Percentiles rank a stretch among this genome's conserved stretches.
These are phyloP conservation scores for Neostethus bicornis DNA, from an alignment of 2,797 vertebrate species.

Conservation along the genomic window DNA sequence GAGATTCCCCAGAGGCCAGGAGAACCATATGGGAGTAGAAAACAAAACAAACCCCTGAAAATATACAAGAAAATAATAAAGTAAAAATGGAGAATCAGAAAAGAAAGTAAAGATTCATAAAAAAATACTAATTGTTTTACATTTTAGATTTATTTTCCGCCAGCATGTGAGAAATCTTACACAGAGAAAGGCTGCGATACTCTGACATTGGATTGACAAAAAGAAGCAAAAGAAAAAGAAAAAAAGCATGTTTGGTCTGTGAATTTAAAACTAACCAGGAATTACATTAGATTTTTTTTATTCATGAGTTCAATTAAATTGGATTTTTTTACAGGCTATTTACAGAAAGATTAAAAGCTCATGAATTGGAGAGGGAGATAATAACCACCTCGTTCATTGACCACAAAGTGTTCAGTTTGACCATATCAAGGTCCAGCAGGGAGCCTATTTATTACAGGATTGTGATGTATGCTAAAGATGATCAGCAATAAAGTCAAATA, in stretches of 20 bases:
- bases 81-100: constrained; percentile 1
- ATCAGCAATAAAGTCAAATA: constrained; percentile 80
- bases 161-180: constrained; percentile 14
- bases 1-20: constrained; percentile 68
- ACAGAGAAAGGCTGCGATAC: constrained; percentile 33
- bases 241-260: constrained; percentile 22
- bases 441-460: constrained; percentile 69
- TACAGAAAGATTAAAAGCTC: constrained; percentile 60
- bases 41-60: constrained; percentile 52
- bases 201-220: constrained; percentile 16
- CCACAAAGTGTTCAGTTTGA: constrained; percentile 84
- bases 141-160: background rate
- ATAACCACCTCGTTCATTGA: constrained; percentile 70
- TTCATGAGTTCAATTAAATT: constrained; percentile 76
- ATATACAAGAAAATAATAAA: constrained; percentile 22
- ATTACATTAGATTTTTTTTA: constrained; percentile 57
- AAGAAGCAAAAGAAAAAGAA: constrained; percentile 15
- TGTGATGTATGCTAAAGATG: constrained; percentile 74
- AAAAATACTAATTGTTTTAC: background rate
- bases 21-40: constrained; percentile 66
- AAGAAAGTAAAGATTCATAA: constrained; percentile 15
- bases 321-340: constrained; percentile 72
- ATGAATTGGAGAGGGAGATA: constrained; percentile 78
- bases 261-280: constrained; percentile 32
- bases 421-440: constrained; percentile 81